Evolutionary conservation across 2,113 vertebrate species (phyloP).

Genomic region (Raja brachyura): DNA sequence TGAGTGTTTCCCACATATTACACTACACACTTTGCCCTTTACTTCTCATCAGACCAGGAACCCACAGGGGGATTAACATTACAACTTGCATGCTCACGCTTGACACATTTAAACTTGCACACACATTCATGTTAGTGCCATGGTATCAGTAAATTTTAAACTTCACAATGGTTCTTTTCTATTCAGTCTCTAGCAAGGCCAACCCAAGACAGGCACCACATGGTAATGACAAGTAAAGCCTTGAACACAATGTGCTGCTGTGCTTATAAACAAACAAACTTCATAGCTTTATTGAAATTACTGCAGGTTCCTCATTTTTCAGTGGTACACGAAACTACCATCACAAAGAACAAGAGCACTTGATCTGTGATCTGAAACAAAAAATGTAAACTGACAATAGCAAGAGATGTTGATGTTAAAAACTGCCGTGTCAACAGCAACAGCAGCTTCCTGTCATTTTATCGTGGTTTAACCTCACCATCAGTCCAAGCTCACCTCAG

Average conservation of each 20-base stretch:
- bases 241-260: background rate
- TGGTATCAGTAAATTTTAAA: background rate
- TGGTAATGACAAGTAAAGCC: background rate
- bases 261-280: background rate
- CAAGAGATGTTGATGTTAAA: background rate
- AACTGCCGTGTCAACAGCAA: conserved; percentile 17
- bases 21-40: too few species aligned
- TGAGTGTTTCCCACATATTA: too few species aligned
- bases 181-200: too few species aligned
- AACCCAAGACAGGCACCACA: background rate
- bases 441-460: conserved; percentile 24
- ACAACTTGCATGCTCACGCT: background rate
- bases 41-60: too few species aligned
- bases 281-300: background rate
- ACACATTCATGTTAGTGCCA: background rate
- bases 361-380: background rate
- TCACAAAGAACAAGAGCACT: background rate
- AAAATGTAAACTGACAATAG: background rate
- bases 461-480: conserved; percentile 6
- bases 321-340: background rate
- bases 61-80: too few species aligned
- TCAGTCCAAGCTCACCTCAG: background rate
- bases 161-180: background rate
- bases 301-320: background rate
- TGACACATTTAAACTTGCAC: background rate